A percentile compares a stretch with the other conserved stretches of the same genome.
Evolutionary conservation across 2,113 vertebrate genomes (phyloP).

Genomic region (Prunella fulvescens): DNA sequence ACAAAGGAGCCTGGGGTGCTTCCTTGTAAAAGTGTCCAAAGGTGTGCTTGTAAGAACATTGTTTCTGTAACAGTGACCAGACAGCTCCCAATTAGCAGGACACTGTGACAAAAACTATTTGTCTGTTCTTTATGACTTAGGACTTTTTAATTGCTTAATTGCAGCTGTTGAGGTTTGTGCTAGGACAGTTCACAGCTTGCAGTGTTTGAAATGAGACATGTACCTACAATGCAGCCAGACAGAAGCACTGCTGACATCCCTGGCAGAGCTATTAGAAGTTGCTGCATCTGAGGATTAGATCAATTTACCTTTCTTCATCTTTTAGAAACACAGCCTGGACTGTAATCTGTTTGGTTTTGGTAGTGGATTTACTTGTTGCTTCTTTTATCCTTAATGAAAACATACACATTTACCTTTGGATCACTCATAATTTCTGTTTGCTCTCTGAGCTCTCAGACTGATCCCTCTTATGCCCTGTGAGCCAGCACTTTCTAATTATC

Average conservation of each 20-base stretch:
- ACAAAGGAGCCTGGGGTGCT: background rate
- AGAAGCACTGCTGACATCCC: background rate
- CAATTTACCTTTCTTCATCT: background rate
- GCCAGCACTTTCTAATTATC: background rate
- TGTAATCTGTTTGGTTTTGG: background rate
- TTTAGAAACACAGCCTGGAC: background rate
- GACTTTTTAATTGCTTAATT: background rate
- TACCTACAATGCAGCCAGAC: background rate
- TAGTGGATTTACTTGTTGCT: background rate
- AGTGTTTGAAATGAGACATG: background rate
- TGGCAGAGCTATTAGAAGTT: background rate
- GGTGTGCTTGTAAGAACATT: background rate
- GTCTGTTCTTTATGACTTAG: background rate
- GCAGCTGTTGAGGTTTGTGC: background rate
- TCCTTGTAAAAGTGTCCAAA: background rate
- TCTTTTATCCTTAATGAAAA: background rate
- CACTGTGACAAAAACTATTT: background rate
- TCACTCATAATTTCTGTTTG: background rate
- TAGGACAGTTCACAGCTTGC: background rate
- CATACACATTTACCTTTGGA: background rate
- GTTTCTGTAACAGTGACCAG: background rate
- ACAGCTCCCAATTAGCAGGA: background rate
- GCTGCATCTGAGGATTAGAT: background rate
- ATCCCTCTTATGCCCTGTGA: background rate
- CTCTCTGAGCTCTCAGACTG: background rate